Evolutionary conservation across 1,140 invertebrate species (phyloP), one percentile per base, ranked within the genome.

Genomic region (Mizuhopecten yessoensis): DNA sequence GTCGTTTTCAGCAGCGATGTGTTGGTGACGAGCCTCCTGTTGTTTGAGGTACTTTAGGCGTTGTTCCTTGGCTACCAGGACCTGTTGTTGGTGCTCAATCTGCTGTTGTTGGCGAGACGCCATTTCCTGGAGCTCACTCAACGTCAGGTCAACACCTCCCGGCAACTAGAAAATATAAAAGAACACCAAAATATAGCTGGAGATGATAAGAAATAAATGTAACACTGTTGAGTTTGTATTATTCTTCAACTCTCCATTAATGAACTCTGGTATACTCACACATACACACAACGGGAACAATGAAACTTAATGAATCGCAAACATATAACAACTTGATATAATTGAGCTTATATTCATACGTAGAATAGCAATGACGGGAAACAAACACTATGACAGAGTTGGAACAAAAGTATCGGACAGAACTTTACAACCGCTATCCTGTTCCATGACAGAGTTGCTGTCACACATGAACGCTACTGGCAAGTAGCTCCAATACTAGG

Each of bases 71-170:
- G 98, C 98, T 93, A 98, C 98, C 94, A 99, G 97, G 96, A 98
- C 97, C 97, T 98, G 98, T 96, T 98, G 98, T 97, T 99, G 98
- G 93, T 98, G 97, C 97, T 99, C 98, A 96, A 99, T 99, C 97
- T 99, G 98, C 96, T 98, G 98, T 97, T 99, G 98, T 97, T 99
- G 99, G 94, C 98, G 97, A 95, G 98, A 97, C 96, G 99, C 99
- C 98, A 99, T 99, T 96, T 98, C 98, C 97, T 98, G 98, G 97
- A 99, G 98, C 97, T 99, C 98, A 96, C 98, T 97, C 97, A 98
- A 97, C 96, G 98, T 98, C 93, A 99, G 97, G 97, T 97, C 97
- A 95, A 97, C 97, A 94, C 97, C 97, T 34, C 97, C 97, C 97
- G 98, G 98, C 97, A 98, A 97, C 98, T 98, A 97, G 93, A 97